Evolutionary conservation across 2,797 vertebrate genomes (phyloP).

Genomic region (Muraenolepis orangiensis): DNA sequence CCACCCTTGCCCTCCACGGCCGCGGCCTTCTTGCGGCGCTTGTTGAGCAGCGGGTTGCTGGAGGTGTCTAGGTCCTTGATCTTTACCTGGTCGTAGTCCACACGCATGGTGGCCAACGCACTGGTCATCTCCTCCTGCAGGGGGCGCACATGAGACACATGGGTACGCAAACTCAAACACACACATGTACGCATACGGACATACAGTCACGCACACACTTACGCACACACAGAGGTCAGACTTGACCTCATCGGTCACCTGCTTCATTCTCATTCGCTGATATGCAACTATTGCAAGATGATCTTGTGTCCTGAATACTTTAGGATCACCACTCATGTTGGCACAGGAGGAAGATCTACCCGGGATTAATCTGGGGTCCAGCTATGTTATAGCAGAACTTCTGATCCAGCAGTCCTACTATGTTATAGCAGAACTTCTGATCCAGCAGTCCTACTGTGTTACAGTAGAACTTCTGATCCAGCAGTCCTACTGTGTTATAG

Average conservation of each 20-base stretch:
- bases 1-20: constrained; percentile 73
- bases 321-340: neutral
- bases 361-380: too few relatives aligned
- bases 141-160: neutral
- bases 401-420: too few relatives aligned
- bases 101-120: constrained; percentile 94
- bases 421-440: neutral
- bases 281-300: too few relatives aligned
- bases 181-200: neutral
- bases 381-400: too few relatives aligned
- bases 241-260: neutral
- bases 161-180: neutral
- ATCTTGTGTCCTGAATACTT: too few relatives aligned
- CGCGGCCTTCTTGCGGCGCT: constrained; percentile 92
- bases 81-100: constrained; percentile 98
- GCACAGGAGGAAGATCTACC: neutral
- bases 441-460: neutral
- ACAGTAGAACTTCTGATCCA: neutral
- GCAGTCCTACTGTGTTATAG: neutral
- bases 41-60: constrained; percentile 94
- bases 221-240: neutral
- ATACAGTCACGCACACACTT: neutral
- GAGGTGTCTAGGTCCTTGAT: constrained; percentile 96
- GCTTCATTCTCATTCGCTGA: neutral
- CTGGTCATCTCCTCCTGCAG: constrained; percentile 96